These are phyloP conservation scores for Apotomis capreana DNA, from an alignment of 2,888 invertebrate species.

Conservation along the genomic window DNA sequence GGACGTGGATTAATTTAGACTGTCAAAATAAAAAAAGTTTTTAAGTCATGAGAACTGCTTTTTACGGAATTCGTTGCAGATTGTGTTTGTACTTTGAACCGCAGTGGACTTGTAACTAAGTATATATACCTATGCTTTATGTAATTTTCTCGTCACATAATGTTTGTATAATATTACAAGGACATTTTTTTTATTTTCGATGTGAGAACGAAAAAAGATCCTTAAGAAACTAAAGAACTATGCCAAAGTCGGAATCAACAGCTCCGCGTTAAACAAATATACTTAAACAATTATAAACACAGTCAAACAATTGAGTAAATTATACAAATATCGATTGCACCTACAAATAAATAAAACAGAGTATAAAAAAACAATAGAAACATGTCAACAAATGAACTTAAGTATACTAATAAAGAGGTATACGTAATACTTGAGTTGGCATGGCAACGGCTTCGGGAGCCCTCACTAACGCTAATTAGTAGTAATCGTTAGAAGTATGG, in stretches of 20 bases:
- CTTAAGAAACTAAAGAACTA: neutral
- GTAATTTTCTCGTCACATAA: too few species aligned
- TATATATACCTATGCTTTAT: too few species aligned
- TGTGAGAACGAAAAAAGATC: too few species aligned
- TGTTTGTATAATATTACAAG: too few species aligned
- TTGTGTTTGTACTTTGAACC: too few species aligned
- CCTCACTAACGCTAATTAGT: neutral
- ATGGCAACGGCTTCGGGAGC: constrained; percentile 14
- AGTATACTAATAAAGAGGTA: constrained; percentile 20
- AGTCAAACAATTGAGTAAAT: constrained; percentile 6
- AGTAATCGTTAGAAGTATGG: constrained; percentile 31
- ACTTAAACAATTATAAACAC: neutral
- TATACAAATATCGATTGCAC: constrained; percentile 10
- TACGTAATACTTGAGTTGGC: constrained; percentile 36
- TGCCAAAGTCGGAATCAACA: neutral
- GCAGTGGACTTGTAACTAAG: too few species aligned
- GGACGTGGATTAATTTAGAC: neutral
- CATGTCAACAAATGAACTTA: constrained; percentile 19
- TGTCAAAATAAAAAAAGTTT: too few species aligned
- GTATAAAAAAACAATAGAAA: constrained; percentile 27
- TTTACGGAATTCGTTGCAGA: too few species aligned
- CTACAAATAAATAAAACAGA: constrained; percentile 27
- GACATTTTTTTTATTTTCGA: too few species aligned
- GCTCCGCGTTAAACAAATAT: neutral
- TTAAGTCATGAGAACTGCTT: too few species aligned